Base-by-base conservation (phyloP, 2,797 vertebrate genomes). In the Scolopax bukidnonensis region DNA sequence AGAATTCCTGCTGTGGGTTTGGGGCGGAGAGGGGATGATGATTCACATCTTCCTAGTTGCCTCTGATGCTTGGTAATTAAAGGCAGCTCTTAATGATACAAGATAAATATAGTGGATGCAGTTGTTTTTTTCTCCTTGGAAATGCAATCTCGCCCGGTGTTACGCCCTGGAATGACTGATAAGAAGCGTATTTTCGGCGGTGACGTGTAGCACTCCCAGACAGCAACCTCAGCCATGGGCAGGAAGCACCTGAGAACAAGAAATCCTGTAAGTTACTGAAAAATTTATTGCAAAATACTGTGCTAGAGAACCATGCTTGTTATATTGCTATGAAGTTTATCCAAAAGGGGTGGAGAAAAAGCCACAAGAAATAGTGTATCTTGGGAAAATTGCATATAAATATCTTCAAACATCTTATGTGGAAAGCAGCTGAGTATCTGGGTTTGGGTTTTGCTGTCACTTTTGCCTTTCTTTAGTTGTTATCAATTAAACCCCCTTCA, bases 11-110 rank as follows among this genome's bases (percentile, higher is more conserved):
- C 51, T 8, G 36, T 33, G 71, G 47, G 13, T 70, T 50, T 57
- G 67, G 41, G 57, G 38, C 0, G 2, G 84, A 92, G 89, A 84
- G 28, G 60, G 83, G 78, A 89, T 71, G 89, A 14, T 94, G 95
- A 96, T 38, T 96, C 96, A 95, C 16, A 1, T 76, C 56, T 95
- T 86, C 89, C 87, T 27, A 5, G 28, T 36, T 79, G 71, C 73
- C 57, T 86, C 27, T 4, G 4, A 4, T 86, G 80, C 41, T 51
- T 23, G 50, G 27, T 84, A 81, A 94, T 96, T 96, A 94, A 82
- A 90, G 77, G 70, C 77, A 74, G 51, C 25, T 59, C 79, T 59
- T 86, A 84, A 95, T 45, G 79, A 88, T 68, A 70, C 38, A 21
- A 78, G 89, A 67, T 93, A 86, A 88, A 32, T n/a, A 5, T 2